Evolutionary conservation across 2,888 invertebrate genomes (phyloP).

Genomic region (Cheilosia variabilis): DNA sequence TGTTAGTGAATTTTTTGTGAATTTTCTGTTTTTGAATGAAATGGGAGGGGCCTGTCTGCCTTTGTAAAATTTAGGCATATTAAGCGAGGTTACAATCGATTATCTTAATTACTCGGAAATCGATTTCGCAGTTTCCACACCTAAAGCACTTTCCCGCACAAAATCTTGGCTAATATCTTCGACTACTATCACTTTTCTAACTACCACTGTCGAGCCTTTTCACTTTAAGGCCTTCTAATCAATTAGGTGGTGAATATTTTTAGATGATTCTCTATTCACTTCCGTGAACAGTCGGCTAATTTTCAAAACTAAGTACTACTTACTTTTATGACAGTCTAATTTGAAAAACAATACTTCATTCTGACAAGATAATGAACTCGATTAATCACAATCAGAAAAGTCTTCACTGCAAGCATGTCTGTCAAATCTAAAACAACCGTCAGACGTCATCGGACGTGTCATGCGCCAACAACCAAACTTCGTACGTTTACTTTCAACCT

Average conservation of each 20-base stretch:
- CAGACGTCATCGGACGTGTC: conserved; percentile 20
- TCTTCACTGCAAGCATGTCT: conserved; percentile 16
- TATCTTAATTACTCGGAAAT: too few species aligned
- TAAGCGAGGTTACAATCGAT: too few species aligned
- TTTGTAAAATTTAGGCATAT: too few species aligned
- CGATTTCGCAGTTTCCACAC: too few species aligned
- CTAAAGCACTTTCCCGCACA: too few species aligned
- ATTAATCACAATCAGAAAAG: conserved; percentile 60
- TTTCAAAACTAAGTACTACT: conserved; percentile 15
- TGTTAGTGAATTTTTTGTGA: too few species aligned
- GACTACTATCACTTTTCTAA: not conserved
- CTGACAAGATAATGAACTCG: conserved; percentile 61
- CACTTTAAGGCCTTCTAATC: not conserved
- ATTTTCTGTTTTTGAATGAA: too few species aligned
- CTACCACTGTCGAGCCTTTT: not conserved
- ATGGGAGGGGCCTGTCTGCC: too few species aligned
- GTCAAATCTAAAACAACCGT: conserved; percentile 7
- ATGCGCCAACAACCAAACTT: conserved; percentile 8
- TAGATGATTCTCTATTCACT: not conserved
- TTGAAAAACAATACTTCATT: conserved; percentile 34
- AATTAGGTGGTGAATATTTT: conserved; percentile 6
- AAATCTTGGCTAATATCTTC: not conserved
- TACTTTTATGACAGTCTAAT: conserved; percentile 40
- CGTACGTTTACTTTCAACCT: conserved; percentile 40
- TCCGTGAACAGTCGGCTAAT: conserved; percentile 38